A percentile compares a stretch with the other conserved stretches of the same genome.
These are phyloP conservation scores for Mechanitis mazaeus DNA, from an alignment of 2,888 invertebrate species.

Conservation along the genomic window DNA sequence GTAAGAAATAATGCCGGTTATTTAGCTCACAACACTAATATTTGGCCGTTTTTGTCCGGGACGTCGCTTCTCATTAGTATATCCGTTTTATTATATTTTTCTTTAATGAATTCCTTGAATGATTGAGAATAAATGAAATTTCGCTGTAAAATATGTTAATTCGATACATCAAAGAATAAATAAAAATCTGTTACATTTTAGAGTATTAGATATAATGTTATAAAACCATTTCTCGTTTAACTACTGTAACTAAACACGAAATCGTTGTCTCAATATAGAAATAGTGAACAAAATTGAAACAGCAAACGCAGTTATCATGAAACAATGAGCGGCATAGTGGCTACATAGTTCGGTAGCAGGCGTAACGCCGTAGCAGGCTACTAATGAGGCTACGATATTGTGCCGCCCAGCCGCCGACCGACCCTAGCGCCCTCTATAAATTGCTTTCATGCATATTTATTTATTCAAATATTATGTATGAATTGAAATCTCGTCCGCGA, in stretches of 20 bases:
- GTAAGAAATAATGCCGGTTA: conserved; percentile 61
- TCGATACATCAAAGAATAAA: background rate
- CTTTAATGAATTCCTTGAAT: conserved; percentile 23
- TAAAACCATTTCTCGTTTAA: too few relatives aligned
- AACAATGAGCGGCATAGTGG: conserved; percentile 41
- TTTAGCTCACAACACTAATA: conserved; percentile 61
- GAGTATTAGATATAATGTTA: too few relatives aligned
- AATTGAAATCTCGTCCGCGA: conserved; percentile 70
- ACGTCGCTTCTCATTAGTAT: conserved; percentile 51
- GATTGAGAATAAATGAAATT: background rate
- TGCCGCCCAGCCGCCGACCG: conserved; percentile 51
- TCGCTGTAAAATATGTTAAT: background rate
- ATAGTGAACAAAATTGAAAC: conserved; percentile 5
- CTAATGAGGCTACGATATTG: conserved; percentile 71
- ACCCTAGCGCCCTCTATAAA: conserved; percentile 64
- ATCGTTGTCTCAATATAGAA: too few relatives aligned
- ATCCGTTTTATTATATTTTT: conserved; percentile 30
- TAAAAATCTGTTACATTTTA: too few relatives aligned
- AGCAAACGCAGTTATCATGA: conserved; percentile 30
- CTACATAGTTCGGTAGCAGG: conserved; percentile 50
- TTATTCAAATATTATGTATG: conserved; percentile 75
- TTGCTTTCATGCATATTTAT: conserved; percentile 77
- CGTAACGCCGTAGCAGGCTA: conserved; percentile 47
- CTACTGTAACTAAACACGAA: too few relatives aligned
- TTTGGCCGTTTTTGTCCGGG: conserved; percentile 48